Evolutionary conservation across 2,888 invertebrate species (phyloP).

Genomic region (Xestia xanthographa): DNA sequence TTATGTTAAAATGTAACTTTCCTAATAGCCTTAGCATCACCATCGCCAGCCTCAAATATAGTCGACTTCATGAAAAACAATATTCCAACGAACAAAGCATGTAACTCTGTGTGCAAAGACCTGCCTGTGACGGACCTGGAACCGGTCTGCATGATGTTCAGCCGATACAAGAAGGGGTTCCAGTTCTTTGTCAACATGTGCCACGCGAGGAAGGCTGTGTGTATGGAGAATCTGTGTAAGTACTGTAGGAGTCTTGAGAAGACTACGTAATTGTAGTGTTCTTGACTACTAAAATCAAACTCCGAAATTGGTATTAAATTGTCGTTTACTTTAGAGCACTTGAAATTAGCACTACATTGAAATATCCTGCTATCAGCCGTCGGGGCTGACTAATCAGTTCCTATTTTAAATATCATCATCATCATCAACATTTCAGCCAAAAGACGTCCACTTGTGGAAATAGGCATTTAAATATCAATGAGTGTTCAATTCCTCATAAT

Average conservation of each 20-base stretch:
- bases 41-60: too few species aligned
- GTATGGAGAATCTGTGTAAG: slow-evolving; percentile 82
- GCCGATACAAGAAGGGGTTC: slow-evolving; percentile 84
- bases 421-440: too few species aligned
- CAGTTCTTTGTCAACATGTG: slow-evolving; percentile 84
- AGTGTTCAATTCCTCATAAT: neutral
- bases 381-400: neutral
- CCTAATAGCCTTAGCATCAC: too few species aligned
- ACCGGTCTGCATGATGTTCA: slow-evolving; percentile 87
- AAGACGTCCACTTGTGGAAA: too few species aligned
- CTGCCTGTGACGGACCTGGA: slow-evolving; percentile 76
- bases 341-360: neutral
- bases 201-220: slow-evolving; percentile 82
- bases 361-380: neutral
- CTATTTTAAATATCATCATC: too few species aligned
- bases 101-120: slow-evolving; percentile 78
- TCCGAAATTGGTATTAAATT: too few species aligned
- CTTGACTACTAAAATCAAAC: too few species aligned
- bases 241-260: neutral
- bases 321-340: neutral
- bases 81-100: too few species aligned
- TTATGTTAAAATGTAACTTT: too few species aligned
- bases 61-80: too few species aligned
- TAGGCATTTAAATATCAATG: too few species aligned
- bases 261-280: neutral